Conservation (phyloP, 1,140 invertebrate species). For the Apis mellifera region DNA sequence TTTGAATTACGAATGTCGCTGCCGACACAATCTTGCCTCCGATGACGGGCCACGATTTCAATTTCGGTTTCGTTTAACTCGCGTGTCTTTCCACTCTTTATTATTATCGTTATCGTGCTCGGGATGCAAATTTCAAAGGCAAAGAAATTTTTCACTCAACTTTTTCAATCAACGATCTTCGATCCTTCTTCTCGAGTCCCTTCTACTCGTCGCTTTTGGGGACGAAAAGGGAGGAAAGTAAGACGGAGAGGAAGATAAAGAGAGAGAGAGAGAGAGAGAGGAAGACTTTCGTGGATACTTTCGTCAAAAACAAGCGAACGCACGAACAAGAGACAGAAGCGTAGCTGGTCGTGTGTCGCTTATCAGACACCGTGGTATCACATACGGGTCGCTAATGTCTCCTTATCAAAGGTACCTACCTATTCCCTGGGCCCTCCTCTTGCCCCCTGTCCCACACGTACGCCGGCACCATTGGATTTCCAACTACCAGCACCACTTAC, state of each 20-base stretch:
- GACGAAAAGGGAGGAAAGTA: too few species aligned
- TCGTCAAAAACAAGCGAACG: constrained; percentile 64
- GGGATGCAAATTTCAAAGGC: not conserved
- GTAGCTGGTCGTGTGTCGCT: constrained; percentile 65
- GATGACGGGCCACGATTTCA: constrained; percentile 19
- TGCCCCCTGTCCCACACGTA: constrained; percentile 58
- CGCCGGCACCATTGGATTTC: constrained; percentile 71
- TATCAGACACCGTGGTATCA: constrained; percentile 75
- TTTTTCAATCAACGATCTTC: too few species aligned
- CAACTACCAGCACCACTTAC: constrained; percentile 74
- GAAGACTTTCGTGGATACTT: constrained; percentile 41
- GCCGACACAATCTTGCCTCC: not conserved
- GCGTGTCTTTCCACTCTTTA: not conserved
- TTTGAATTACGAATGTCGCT: constrained; percentile 13
- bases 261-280: not conserved
- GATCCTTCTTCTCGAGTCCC: too few species aligned
- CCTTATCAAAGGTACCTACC: constrained; percentile 78
- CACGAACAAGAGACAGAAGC: constrained; percentile 63
- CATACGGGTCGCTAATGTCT: constrained; percentile 82
- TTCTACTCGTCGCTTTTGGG: too few species aligned
- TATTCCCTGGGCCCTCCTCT: constrained; percentile 68
- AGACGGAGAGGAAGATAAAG: not conserved
- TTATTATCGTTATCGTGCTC: not conserved
- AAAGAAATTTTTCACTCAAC: too few species aligned
- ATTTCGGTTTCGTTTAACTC: not conserved